Percentiles rank a stretch among this genome's conserved stretches.
Evolutionary conservation across 2,888 invertebrate species (phyloP).

Genomic region (Anthophora plumipes): DNA sequence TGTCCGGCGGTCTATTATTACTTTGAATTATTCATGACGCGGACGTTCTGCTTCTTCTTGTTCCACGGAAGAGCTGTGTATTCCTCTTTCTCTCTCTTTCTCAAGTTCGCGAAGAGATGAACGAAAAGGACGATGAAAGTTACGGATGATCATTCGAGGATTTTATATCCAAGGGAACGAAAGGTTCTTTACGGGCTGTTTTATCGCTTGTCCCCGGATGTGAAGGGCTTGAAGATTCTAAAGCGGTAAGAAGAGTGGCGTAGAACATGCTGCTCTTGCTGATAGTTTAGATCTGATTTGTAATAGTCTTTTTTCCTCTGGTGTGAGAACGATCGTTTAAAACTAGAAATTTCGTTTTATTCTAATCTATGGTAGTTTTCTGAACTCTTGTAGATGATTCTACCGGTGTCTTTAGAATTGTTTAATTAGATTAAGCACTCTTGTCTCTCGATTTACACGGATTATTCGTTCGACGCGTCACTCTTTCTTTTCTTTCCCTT

Average conservation of each 20-base stretch:
- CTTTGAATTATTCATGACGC: conserved; percentile 49
- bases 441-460: no score
- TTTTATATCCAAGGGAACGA: conserved; percentile 6
- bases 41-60: background rate
- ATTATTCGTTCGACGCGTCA: no score
- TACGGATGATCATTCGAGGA: conserved; percentile 6
- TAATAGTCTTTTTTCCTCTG: no score
- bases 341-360: no score
- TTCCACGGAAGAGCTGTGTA: background rate
- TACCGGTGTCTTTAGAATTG: no score
- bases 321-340: no score
- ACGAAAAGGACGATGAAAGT: conserved; percentile 9
- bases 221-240: background rate
- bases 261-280: background rate
- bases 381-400: no score
- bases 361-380: no score
- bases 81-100: no score
- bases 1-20: conserved; percentile 39
- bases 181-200: conserved; percentile 16
- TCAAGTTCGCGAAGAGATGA: no score
- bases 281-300: background rate
- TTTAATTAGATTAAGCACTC: no score
- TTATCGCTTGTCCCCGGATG: background rate
- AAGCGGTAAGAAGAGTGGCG: background rate
- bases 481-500: no score